A percentile compares a stretch with the other conserved stretches of the same genome.
These are phyloP conservation scores for Scytalopus superciliaris DNA, from an alignment of 2,113 vertebrate species.

Conservation along the genomic window DNA sequence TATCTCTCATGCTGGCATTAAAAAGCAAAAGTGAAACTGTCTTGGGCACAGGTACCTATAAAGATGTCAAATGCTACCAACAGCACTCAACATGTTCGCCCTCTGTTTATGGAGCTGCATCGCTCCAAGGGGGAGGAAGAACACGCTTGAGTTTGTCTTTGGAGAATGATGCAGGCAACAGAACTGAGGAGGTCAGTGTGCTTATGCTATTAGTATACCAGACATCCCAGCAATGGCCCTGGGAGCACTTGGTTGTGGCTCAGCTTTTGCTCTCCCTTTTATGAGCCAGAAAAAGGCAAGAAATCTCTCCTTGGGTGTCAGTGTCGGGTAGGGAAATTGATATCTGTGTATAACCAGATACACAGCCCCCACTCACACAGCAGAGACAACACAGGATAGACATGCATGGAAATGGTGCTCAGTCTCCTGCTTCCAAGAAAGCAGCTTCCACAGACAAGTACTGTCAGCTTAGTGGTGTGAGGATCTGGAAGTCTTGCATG, in stretches of 20 bases:
- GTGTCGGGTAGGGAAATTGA: neutral
- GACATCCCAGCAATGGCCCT: neutral
- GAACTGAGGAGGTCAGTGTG: neutral
- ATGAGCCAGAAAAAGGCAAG: neutral
- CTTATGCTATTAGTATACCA: neutral
- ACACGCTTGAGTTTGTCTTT: neutral
- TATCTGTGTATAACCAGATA: neutral
- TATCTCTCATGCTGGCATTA: neutral
- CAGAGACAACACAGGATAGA: neutral
- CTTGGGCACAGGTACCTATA: neutral
- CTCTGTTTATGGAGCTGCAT: neutral
- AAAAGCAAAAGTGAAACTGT: neutral
- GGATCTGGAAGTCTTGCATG: neutral
- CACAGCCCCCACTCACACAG: accelerated
- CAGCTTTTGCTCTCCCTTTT: neutral
- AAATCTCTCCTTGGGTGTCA: neutral
- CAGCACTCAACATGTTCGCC: accelerated
- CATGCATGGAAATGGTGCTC: neutral
- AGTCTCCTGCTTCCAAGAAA: neutral
- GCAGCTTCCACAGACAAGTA: neutral
- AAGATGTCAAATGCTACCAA: neutral
- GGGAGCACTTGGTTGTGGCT: neutral
- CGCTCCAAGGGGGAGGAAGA: neutral
- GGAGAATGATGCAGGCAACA: neutral
- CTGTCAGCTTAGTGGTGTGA: neutral